Percentiles rank a stretch among this genome's conserved stretches.
Conservation (phyloP, 2,797 vertebrate genomes). For the Sebastes aleutianus region DNA sequence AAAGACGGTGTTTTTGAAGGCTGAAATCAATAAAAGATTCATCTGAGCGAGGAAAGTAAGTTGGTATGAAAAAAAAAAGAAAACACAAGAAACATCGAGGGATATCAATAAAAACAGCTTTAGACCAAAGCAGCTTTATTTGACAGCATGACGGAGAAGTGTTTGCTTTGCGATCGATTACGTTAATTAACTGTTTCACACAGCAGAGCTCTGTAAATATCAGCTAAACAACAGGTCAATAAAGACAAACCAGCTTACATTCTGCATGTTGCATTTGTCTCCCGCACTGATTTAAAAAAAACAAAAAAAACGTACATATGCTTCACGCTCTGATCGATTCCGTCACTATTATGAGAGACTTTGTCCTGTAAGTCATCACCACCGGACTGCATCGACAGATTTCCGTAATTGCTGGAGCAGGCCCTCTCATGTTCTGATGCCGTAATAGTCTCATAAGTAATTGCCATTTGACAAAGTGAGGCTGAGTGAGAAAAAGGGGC, state of each 20-base stretch:
- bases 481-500: background rate
- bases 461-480: constrained; percentile 20
- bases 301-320: background rate
- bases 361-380: constrained; percentile 19
- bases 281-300: constrained; percentile 8
- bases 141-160: constrained; percentile 72
- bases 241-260: constrained; percentile 31
- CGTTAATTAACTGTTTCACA: constrained; percentile 71
- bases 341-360: constrained; percentile 8
- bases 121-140: constrained; percentile 46
- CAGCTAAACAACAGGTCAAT: constrained; percentile 58
- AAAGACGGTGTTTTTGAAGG: constrained; percentile 12
- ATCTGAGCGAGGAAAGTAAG: constrained; percentile 33
- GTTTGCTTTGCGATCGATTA: constrained; percentile 55
- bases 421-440: background rate
- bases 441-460: constrained; percentile 7
- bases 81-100: constrained; percentile 15
- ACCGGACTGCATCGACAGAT: constrained; percentile 1
- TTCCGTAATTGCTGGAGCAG: background rate
- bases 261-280: constrained; percentile 32
- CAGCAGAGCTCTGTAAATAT: constrained; percentile 65
- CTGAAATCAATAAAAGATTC: constrained; percentile 64
- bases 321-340: constrained; percentile 26
- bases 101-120: constrained; percentile 58
- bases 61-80: background rate